These are phyloP conservation scores for Thomomys bottae DNA, from an alignment of 2,113 vertebrate genomes.

Conservation along the genomic window DNA sequence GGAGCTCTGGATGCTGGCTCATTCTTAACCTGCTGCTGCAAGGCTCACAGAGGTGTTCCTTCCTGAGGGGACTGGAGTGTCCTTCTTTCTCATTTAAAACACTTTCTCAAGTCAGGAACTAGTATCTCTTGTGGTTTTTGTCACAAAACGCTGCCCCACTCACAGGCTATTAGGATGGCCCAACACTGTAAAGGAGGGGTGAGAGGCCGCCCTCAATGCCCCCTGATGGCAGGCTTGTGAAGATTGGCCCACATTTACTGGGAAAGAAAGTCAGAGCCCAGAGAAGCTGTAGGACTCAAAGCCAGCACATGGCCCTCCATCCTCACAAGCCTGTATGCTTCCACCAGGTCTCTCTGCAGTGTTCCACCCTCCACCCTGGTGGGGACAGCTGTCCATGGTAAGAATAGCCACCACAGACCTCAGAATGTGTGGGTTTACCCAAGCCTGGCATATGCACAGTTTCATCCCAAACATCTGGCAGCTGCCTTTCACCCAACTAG, in stretches of 20 bases:
- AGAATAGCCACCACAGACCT: neutral
- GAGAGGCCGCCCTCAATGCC: too few relatives aligned
- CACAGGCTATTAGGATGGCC: too few relatives aligned
- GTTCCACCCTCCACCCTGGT: rapidly evolving
- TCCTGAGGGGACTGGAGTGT: too few relatives aligned
- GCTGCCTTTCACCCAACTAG: neutral
- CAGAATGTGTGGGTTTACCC: neutral
- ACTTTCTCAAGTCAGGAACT: neutral
- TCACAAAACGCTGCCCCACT: neutral
- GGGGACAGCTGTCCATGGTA: rapidly evolving
- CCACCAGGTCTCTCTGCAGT: rapidly evolving
- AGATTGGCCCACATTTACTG: neutral
- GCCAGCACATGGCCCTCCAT: neutral
- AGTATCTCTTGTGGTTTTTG: neutral
- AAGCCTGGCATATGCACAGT: neutral
- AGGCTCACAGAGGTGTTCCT: neutral
- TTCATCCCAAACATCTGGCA: neutral
- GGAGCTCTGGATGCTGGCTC: neutral
- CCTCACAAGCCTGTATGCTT: neutral
- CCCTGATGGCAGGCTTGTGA: neutral
- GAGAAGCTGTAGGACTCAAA: neutral
- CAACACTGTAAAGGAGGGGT: too few relatives aligned
- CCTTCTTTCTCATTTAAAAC: neutral
- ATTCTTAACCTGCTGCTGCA: too few relatives aligned
- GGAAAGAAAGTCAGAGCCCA: neutral